Base-by-base conservation (phyloP, 2,797 vertebrate genomes). In the Pseudomugil tenellus region DNA sequence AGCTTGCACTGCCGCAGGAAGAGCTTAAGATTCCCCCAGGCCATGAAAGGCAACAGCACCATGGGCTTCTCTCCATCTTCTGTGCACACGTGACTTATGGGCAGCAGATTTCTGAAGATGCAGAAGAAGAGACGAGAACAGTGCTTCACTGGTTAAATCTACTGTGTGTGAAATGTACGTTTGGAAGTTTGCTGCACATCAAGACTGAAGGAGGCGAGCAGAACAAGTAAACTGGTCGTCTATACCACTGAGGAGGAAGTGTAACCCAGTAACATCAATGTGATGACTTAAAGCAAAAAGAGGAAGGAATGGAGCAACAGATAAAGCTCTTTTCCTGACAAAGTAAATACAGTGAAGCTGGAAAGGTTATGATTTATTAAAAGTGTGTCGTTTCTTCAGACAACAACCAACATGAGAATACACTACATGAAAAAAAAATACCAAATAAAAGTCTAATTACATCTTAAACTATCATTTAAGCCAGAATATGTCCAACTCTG, bases 51-150 rank as follows among this genome's bases (percentile, higher is more conserved):
- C 84, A 98, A 67, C 83, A 99, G 89, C 76, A 99, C 98, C 97
- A 99, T 97, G 14, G 98, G 98, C 72, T 96, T 98, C 94, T 99
- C 97, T 65, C 97, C 97, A 3, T 99, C 98, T 83, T 99, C 98
- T 76, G 96, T 97, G 73, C 96, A 99, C 58, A 97, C 98, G 0
- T 99, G 96, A 71, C 96, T 96, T 79, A 99, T 98, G 37, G 98
- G 98, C 61, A 99, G 87, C 79, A 99, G 93, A 84, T 99, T 99
- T 92, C 98, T 99, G 86, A 39, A 31, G 10, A 41, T 6, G 48
- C 23, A 67, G 58, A 25, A 57, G 54, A 19, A 52, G 53, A 68
- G 37, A 39, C 4, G 31, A 13, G 13, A 58, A 23, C 7, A 0
- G 3, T 19, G n/a, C 35, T 10, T 19, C 48, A 72, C 29, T 51